A percentile compares a stretch with the other conserved stretches of the same genome.
phyloP scores from a whole-genome alignment of 2,888 invertebrate species.

The Melanchra persicariae region DNA sequence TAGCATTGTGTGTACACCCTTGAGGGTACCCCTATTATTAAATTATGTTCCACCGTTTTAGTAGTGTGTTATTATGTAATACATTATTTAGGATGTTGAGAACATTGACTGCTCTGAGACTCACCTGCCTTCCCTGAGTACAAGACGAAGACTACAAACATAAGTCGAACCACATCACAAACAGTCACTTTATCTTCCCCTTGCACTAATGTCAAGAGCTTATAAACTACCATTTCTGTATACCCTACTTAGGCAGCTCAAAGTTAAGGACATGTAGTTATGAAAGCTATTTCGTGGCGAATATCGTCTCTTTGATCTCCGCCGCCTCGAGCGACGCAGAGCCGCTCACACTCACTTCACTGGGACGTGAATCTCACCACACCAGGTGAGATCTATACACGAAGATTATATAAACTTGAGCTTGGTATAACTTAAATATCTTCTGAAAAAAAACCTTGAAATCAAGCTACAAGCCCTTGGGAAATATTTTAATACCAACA shows the following conservation, averaged over 20 bases:
- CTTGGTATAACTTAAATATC: too few species aligned
- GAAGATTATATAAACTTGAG: too few species aligned
- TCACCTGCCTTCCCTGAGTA: neutral
- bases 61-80: neutral
- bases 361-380: neutral
- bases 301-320: slow-evolving; percentile 15
- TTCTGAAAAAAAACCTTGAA: too few species aligned
- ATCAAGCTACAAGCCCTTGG: too few species aligned
- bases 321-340: slow-evolving; percentile 10
- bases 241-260: neutral
- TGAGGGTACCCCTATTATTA: slow-evolving; percentile 7
- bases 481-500: too few species aligned
- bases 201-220: neutral
- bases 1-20: slow-evolving; percentile 13
- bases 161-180: neutral
- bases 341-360: neutral
- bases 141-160: neutral
- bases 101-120: neutral
- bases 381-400: too few species aligned
- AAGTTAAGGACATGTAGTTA: slow-evolving; percentile 2
- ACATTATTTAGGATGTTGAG: slow-evolving; percentile 21
- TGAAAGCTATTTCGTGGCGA: slow-evolving; percentile 3
- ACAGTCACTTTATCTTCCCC: neutral
- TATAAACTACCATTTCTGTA: neutral
- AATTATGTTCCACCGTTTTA: slow-evolving; percentile 9